Base-by-base conservation (phyloP, 2,113 vertebrate genomes). In the Tenrec ecaudatus region DNA sequence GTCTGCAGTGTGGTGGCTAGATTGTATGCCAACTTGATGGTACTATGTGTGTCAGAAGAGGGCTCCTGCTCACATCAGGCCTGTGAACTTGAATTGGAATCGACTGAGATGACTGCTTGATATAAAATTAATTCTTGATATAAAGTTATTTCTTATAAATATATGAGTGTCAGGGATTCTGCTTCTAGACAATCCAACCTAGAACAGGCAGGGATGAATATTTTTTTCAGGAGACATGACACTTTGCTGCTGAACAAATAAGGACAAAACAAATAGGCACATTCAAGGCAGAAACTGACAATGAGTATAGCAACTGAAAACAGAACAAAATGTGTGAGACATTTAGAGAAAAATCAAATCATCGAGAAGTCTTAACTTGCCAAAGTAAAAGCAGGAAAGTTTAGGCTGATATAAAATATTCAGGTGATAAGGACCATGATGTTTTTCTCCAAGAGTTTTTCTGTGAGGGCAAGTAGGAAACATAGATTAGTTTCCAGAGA, bases 381-480 rank as follows among this genome's bases (percentile, higher is more conserved):
- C 31, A 43, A 78, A 88, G 80, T 62, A n/a, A 53, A 66, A 88
- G 33, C 29, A 87, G 43, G 23, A 4, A 92, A 81, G 5, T 9
- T 88, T 73, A 69, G n/a, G 23, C 47, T n/a, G 64, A 53, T 71
- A 38, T 15, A 19, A 92, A 80, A 64, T 89, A 16, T n/a, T 66
- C 23, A 80, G 25, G 16, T 88, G 71, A 40, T 77, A 76, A 93
- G 66, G 36, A n/a, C 19, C 9, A 40, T 80, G 36, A 73, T 23
- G 43, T 29, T 62, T 92, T 93, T 86, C 76, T 33, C 84, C 88
- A 83, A 15, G 47, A 36, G 22, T 73, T 69, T 91, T 92, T 79
- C 29, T 95, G 31, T 91, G n/a, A 84, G 27, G 1, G 29, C 29
- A 86, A 2, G 0, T 75, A 22, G 38, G 68, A 91, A 58, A 6